These are phyloP conservation scores for Asbolus verrucosus DNA, from an alignment of 1,140 invertebrate species.

Conservation along the genomic window DNA sequence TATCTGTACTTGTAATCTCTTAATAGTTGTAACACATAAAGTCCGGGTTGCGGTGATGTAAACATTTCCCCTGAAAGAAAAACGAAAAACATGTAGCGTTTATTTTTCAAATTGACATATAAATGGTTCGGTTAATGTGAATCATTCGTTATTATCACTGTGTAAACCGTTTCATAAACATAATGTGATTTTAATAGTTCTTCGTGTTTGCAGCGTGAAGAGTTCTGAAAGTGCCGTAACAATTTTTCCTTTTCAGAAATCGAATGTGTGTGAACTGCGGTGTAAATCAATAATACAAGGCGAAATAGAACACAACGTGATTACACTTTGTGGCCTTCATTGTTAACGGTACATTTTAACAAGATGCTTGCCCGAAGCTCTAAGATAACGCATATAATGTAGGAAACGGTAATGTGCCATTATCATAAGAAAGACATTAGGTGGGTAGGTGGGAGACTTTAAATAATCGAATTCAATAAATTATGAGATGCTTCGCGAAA, in stretches of 20 bases:
- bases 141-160: too few species aligned
- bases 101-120: too few species aligned
- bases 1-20: neutral
- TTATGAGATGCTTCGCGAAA: too few species aligned
- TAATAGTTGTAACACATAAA: too few species aligned
- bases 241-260: neutral
- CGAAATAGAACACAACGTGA: constrained; percentile 15
- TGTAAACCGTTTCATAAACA: too few species aligned
- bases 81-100: too few species aligned
- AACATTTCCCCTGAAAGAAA: too few species aligned
- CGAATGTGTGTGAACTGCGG: neutral
- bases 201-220: neutral
- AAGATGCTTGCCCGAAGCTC: constrained; percentile 3
- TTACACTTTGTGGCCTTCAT: constrained; percentile 18
- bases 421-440: constrained; percentile 15
- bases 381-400: constrained; percentile 1
- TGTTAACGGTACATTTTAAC: constrained; percentile 18
- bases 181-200: constrained; percentile 10
- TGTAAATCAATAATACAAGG: constrained; percentile 14
- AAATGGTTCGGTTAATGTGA: too few species aligned
- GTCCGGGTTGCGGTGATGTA: too few species aligned
- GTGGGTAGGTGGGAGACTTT: neutral
- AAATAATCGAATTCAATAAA: constrained; percentile 3
- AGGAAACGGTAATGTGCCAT: constrained; percentile 19
- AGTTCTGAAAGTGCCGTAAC: neutral